Percentiles rank a stretch among this genome's conserved stretches.
These are phyloP conservation scores for Lepus timidus DNA, from an alignment of 2,113 vertebrate genomes.

Conservation along the genomic window DNA sequence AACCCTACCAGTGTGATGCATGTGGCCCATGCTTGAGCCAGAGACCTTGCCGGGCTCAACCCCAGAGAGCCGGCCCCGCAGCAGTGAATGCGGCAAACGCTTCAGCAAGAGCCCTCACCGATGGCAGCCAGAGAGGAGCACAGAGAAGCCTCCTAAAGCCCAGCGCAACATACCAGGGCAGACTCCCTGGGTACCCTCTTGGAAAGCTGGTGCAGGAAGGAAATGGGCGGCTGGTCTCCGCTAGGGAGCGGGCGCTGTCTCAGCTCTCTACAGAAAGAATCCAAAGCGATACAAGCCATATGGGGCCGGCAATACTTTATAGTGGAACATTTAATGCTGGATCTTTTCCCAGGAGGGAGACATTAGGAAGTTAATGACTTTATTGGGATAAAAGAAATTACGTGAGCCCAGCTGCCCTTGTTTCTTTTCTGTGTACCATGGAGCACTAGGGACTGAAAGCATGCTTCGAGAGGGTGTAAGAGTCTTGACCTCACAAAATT, in stretches of 20 bases:
- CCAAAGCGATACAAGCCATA: neutral
- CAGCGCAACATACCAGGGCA: constrained; percentile 29
- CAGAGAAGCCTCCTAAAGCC: constrained; percentile 52
- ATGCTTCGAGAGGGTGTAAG: constrained; percentile 15
- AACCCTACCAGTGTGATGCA: constrained; percentile 72
- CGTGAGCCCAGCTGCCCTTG: neutral
- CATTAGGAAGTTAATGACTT: neutral
- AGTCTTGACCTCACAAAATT: constrained; percentile 53
- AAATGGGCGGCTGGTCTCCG: constrained; percentile 63
- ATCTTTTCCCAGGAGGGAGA: constrained; percentile 37
- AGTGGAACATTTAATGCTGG: neutral
- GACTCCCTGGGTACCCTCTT: constrained; percentile 51
- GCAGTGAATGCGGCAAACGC: constrained; percentile 75
- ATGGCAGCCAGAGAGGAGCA: constrained; percentile 78
- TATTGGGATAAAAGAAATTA: neutral
- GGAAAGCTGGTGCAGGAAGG: constrained; percentile 74
- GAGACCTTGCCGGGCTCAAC: constrained; percentile 80
- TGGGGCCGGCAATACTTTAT: neutral
- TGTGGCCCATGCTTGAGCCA: constrained; percentile 78
- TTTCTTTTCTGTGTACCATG: neutral
- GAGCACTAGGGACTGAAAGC: constrained; percentile 34
- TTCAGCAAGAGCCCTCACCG: constrained; percentile 83
- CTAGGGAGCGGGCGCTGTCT: constrained; percentile 24
- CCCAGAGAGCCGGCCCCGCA: constrained; percentile 75
- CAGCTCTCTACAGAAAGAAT: neutral